Evolutionary conservation across 2,888 invertebrate species (phyloP).

Genomic region (Sericinus montela): DNA sequence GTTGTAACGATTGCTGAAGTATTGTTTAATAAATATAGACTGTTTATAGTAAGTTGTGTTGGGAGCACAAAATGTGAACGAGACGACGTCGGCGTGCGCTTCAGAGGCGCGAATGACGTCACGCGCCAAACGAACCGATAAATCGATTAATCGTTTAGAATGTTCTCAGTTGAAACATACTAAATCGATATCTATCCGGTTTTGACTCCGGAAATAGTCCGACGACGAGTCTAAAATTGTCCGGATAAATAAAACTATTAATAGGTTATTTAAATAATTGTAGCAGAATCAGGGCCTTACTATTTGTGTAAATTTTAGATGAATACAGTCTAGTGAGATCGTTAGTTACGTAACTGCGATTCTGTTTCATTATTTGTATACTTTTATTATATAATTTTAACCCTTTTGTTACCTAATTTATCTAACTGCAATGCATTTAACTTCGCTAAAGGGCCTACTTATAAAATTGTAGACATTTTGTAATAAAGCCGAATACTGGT

Average conservation of each 20-base stretch:
- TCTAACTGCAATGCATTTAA: constrained; percentile 57
- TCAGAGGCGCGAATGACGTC: not conserved
- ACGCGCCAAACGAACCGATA: not conserved
- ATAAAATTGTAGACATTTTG: constrained; percentile 52
- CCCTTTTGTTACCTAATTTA: constrained; percentile 24
- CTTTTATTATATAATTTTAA: constrained; percentile 3
- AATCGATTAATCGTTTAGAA: not conserved
- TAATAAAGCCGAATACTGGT: constrained; percentile 34
- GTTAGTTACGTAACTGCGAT: not conserved
- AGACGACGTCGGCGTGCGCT: not conserved
- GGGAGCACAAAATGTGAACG: not conserved
- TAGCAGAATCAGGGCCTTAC: not conserved
- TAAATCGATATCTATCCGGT: not conserved
- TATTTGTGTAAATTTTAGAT: constrained; percentile 1
- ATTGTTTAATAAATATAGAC: constrained; percentile 43
- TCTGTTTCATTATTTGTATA: not conserved
- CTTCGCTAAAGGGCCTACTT: constrained; percentile 57
- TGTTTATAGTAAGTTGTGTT: constrained; percentile 36
- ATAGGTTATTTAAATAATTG: constrained; percentile 5
- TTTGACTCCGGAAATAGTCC: not conserved
- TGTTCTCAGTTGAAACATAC: not conserved
- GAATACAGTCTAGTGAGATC: not conserved
- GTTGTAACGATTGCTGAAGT: no score
- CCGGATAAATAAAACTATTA: constrained; percentile 3
- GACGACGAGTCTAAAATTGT: not conserved